These are phyloP conservation scores for Shargacucullia verbasci DNA, from an alignment of 2,888 invertebrate genomes.

Conservation along the genomic window DNA sequence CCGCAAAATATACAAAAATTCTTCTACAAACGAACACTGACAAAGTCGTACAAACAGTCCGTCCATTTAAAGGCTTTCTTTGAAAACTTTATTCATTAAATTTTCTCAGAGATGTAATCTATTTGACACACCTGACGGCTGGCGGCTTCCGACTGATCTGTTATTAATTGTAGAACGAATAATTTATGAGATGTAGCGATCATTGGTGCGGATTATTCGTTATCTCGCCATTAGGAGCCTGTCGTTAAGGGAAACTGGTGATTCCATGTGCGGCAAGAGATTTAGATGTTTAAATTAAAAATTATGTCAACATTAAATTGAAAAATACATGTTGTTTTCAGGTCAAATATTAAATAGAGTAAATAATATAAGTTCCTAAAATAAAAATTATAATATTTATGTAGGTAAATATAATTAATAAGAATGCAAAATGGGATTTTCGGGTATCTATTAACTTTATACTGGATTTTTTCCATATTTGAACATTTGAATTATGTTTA, in stretches of 20 bases:
- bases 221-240: conserved; percentile 73
- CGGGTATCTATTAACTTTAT: too few species aligned
- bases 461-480: too few species aligned
- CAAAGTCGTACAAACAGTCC: conserved; percentile 23
- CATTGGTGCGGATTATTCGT: conserved; percentile 77
- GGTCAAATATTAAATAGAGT: too few species aligned
- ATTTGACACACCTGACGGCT: conserved; percentile 70
- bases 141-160: conserved; percentile 58
- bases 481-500: too few species aligned
- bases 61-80: conserved; percentile 48
- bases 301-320: too few species aligned
- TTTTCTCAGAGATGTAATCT: conserved; percentile 68
- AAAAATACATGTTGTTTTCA: too few species aligned
- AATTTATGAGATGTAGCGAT: conserved; percentile 78
- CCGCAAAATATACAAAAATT: conserved; percentile 22
- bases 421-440: too few species aligned
- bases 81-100: conserved; percentile 73
- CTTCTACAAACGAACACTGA: conserved; percentile 8
- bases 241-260: conserved; percentile 60
- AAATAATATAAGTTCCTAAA: too few species aligned
- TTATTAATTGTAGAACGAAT: conserved; percentile 74
- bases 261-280: conserved; percentile 23
- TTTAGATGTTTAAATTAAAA: conserved; percentile 26
- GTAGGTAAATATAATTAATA: too few species aligned
- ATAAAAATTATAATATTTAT: too few species aligned